Evolutionary conservation across 1,140 invertebrate species (phyloP).

Genomic region (Gryllus bimaculatus): DNA sequence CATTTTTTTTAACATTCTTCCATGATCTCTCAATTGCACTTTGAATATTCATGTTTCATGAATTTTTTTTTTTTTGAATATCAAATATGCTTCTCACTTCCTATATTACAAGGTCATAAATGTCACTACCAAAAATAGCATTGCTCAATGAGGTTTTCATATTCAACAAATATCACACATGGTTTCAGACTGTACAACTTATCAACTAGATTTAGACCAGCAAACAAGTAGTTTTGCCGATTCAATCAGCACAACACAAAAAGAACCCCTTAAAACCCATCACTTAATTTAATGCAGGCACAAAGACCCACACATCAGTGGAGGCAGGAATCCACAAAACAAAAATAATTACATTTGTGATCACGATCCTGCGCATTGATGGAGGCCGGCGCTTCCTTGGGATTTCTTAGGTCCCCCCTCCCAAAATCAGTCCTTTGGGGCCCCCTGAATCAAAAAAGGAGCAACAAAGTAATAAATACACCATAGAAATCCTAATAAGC

Average conservation of each 20-base stretch:
- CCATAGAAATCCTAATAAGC: too few relatives aligned
- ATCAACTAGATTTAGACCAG: slow-evolving; percentile 4
- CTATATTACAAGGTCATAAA: slow-evolving; percentile 11
- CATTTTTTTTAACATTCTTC: slow-evolving; percentile 17
- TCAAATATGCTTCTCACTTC: slow-evolving; percentile 1
- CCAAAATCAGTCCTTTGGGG: neutral
- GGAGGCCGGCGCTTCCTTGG: neutral
- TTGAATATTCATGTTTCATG: slow-evolving; percentile 2
- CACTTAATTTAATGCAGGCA: neutral
- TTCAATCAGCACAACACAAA: neutral
- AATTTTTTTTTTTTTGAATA: neutral
- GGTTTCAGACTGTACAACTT: slow-evolving; percentile 4
- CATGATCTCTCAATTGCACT: slow-evolving; percentile 20
- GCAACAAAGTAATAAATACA: neutral
- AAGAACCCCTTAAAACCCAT: neutral
- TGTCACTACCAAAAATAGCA: slow-evolving; percentile 11
- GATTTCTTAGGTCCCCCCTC: neutral
- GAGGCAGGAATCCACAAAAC: neutral
- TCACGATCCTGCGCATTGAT: neutral
- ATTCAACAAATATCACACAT: slow-evolving; percentile 9
- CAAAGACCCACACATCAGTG: neutral
- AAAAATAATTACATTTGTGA: neutral
- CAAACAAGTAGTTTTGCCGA: neutral
- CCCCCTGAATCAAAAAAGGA: too few relatives aligned
- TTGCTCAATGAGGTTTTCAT: slow-evolving; percentile 11